Percentiles rank a stretch among this genome's conserved stretches.
Conservation (phyloP, 2,888 invertebrate genomes). For the Mayetiola destructor region DNA sequence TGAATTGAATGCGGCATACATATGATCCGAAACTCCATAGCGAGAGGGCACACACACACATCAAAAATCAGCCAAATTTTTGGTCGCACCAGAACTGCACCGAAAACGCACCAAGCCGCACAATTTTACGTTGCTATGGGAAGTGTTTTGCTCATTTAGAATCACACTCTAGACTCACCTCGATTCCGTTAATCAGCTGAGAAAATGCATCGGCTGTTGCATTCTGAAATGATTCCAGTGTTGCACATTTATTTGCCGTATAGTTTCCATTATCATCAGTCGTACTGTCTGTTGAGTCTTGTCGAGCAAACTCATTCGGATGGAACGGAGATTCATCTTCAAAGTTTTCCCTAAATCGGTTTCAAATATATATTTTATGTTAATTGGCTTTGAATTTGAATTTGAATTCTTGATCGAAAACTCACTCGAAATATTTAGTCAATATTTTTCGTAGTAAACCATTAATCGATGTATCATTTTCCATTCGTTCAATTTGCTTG, state of each 20-base stretch:
- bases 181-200: slow-evolving; percentile 21
- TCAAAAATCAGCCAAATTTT: background rate
- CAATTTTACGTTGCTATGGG: too few species aligned
- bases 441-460: slow-evolving; percentile 26
- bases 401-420: slow-evolving; percentile 13
- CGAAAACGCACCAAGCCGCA: too few species aligned
- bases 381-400: background rate
- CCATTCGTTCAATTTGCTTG: slow-evolving; percentile 23
- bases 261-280: background rate
- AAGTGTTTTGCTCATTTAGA: too few species aligned
- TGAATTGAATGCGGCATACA: too few species aligned
- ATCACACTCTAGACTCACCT: slow-evolving; percentile 15
- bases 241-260: background rate
- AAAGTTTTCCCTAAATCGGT: slow-evolving; percentile 20
- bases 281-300: background rate
- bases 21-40: too few species aligned
- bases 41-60: background rate
- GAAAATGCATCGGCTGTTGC: slow-evolving; percentile 22
- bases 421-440: slow-evolving; percentile 24
- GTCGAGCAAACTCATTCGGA: slow-evolving; percentile 16
- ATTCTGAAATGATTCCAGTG: slow-evolving; percentile 22
- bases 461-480: slow-evolving; percentile 26
- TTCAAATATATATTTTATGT: background rate
- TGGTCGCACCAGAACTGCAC: too few species aligned
- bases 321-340: slow-evolving; percentile 24